Base-by-base conservation (phyloP, 2,888 invertebrate genomes). In the Alloplasta piceator region DNA sequence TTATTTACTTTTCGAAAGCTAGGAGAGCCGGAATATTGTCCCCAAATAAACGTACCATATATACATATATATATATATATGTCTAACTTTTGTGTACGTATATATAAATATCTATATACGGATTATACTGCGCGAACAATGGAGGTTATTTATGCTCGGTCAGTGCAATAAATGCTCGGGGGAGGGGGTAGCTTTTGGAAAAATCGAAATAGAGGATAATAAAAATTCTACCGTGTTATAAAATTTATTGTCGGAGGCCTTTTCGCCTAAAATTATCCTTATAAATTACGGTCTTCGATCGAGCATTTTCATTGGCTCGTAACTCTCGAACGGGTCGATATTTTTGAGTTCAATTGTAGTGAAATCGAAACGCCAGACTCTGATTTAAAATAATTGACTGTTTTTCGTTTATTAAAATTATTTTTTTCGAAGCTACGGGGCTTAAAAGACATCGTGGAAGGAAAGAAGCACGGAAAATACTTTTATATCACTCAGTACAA, bases 221-320 rank as follows among this genome's bases (percentile, higher is more conserved):
- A 58, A 66, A 73, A n/a, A 14, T 70, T 81, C 77, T 68, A 70
- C 55, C 64, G 50, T 5, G 74, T 74, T 66, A 64, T 81, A 78
- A 81, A 81, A 9, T 81, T 81, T 74, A 70, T 52, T 81, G 14
- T 36, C 46, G 9, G 12, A 36, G 41, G 48, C 60, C 73, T 52
- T 64, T 80, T 58, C 38, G 56, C 36, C 38, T 58, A 36, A 58
- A 68, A 63, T 36, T 56, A 61, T 72, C 48, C 76, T 80, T 68
- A 48, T 52, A 50, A 66, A 50, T 58, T 61, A 71, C 58, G 43
- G 52, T 26, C 26, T 26, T 26, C 26, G 26, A 26, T 26, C 26
- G 26, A 26, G 26, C 1, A 26, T 26, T 26, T 26, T 26, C 26
- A 26, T 26, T 26, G 26, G 26, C 26, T 26, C 3, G 26, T 26